phyloP scores from a whole-genome alignment of 2,113 vertebrate species.

The Lepus americanus region DNA sequence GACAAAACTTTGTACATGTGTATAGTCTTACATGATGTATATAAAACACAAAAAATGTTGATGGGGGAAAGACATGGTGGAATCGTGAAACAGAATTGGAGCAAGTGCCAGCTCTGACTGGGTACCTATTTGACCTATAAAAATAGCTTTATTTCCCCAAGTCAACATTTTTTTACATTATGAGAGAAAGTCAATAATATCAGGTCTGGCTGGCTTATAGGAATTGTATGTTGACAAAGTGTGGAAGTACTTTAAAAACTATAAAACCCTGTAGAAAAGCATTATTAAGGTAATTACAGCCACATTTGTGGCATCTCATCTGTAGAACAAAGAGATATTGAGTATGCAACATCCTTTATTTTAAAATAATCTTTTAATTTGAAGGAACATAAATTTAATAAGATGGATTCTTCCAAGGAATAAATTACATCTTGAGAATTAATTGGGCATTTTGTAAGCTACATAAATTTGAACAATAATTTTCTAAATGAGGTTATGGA shows the following conservation, averaged over 20 bases:
- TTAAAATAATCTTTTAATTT: slow-evolving; percentile 77
- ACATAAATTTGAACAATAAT: slow-evolving; percentile 70
- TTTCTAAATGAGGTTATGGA: slow-evolving; percentile 60
- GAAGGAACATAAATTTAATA: slow-evolving; percentile 75
- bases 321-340: slow-evolving; percentile 34
- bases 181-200: background rate
- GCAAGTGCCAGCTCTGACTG: background rate
- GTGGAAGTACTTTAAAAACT: slow-evolving; percentile 29
- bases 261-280: slow-evolving; percentile 27
- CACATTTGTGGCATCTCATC: background rate
- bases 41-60: background rate
- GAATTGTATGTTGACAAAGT: background rate
- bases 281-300: slow-evolving; percentile 55
- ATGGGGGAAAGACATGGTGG: background rate
- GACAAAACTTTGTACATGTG: background rate
- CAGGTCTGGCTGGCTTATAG: background rate
- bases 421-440: slow-evolving; percentile 71
- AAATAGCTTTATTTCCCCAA: background rate
- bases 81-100: background rate
- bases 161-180: background rate
- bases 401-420: slow-evolving; percentile 57
- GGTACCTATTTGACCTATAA: background rate
- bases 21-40: background rate
- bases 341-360: slow-evolving; percentile 56
- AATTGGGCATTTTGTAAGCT: slow-evolving; percentile 68